Evolutionary conservation across 1,140 invertebrate species (phyloP).

Genomic region (Paracyclopina nana): DNA sequence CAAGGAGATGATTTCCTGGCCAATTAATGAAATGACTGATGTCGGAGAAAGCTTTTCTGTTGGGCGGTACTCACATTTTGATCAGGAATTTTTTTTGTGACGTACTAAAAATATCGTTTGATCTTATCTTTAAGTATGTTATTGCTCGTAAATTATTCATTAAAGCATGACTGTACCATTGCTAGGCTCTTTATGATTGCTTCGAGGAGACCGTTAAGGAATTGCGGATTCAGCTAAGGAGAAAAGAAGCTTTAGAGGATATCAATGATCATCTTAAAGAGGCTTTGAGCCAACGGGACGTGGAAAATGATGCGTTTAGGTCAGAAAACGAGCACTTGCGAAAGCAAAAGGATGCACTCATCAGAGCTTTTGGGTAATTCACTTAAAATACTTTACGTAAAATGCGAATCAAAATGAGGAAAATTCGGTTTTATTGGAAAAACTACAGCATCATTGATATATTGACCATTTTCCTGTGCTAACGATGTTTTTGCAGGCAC

Average conservation of each 20-base stretch:
- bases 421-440: background rate
- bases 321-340: constrained; percentile 2
- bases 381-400: background rate
- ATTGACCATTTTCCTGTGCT: too few relatives aligned
- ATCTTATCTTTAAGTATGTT: too few relatives aligned
- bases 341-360: constrained; percentile 10
- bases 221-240: constrained; percentile 2
- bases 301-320: constrained; percentile 1
- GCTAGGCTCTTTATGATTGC: background rate
- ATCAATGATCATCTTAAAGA: constrained; percentile 3
- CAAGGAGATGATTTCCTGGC: too few relatives aligned
- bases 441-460: too few relatives aligned
- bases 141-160: too few relatives aligned
- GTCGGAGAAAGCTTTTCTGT: too few relatives aligned
- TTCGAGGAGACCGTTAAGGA: constrained; percentile 8
- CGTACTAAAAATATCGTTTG: background rate
- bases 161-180: too few relatives aligned
- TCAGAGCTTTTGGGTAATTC: constrained; percentile 10
- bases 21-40: too few relatives aligned
- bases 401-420: background rate
- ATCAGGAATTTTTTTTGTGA: background rate
- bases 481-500: too few relatives aligned
- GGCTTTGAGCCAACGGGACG: background rate
- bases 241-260: background rate
- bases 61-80: too few relatives aligned